Base-by-base conservation (phyloP, 1,140 invertebrate species). In the Drosophila malerkotliana region DNA sequence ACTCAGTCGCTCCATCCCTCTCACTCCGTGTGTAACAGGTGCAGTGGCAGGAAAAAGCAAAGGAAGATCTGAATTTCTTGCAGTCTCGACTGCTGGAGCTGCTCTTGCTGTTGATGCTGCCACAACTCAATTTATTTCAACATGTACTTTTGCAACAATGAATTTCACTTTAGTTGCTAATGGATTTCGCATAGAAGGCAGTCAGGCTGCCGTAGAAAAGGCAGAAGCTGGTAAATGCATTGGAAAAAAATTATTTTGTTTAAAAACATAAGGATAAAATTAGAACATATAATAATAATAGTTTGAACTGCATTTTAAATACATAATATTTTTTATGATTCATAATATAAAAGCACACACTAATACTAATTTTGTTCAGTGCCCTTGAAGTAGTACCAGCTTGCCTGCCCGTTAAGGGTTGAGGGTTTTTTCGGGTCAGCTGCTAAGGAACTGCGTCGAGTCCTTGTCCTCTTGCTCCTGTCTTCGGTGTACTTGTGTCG, bases 101-200 rank as follows among this genome's bases (percentile, higher is more conserved):
- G 37, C 45, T 51, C 6, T n/a, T 73, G 54, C 30, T 79, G 63
- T 59, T 67, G 56, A 62, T 77, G 45, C 56, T 67, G 83, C 83
- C 83, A 87, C 83, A 87, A 87, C 83, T 87, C 83, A 87, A 87
- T 87, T 87, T 87, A 88, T 88, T 88, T 88, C 83, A 88, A 83
- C 84, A 87, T 88, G 79, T 89, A 89, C 83, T 83, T 79, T 88
- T 89, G 79, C 80, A 88, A 88, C 83, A 88, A 88, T 88, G 83
- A 87, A 88, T 88, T 88, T 88, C 83, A 88, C 84, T 88, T 88
- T 88, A 88, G 83, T 88, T 88, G 83, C 83, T 88, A 88, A 88
- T 88, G 83, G 83, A 88, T 88, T 88, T 88, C 74, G 63, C 55
- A 72, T 79, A 79, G 62, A 74, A 87, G 63, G 77, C 81, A 79